phyloP scores from a whole-genome alignment of 2,888 invertebrate species.

The Argynnis bischoffii region DNA sequence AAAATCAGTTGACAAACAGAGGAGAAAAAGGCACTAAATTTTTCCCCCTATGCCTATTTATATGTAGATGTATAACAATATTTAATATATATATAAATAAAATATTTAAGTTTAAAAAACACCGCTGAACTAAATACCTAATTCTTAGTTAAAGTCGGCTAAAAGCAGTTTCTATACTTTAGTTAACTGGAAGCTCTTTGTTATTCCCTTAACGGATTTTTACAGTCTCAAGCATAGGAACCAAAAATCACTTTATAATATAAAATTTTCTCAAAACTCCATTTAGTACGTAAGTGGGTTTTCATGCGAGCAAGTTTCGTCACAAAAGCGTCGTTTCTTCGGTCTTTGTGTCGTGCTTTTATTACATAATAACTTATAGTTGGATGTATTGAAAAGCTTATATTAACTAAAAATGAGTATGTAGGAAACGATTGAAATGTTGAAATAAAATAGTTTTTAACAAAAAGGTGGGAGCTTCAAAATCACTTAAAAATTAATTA shows the following conservation, averaged over 20 bases:
- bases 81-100: too few species aligned
- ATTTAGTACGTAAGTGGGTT: constrained; percentile 18
- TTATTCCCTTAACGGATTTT: background rate
- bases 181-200: too few species aligned
- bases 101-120: too few species aligned
- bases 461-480: too few species aligned
- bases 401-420: constrained; percentile 3
- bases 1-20: too few species aligned
- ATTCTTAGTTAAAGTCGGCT: too few species aligned
- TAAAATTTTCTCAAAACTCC: constrained; percentile 16
- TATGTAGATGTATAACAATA: too few species aligned
- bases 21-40: too few species aligned
- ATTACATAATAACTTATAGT: constrained; percentile 8
- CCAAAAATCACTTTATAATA: constrained; percentile 9
- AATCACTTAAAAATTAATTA: too few species aligned
- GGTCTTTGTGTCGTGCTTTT: constrained; percentile 11
- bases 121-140: too few species aligned
- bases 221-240: background rate
- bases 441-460: background rate
- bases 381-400: background rate
- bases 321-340: constrained; percentile 11
- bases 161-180: too few species aligned
- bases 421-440: background rate
- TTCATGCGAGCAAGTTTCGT: constrained; percentile 15
- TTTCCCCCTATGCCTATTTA: too few species aligned